phyloP scores from a whole-genome alignment of 2,113 vertebrate species.

The Mustelus asterias region DNA sequence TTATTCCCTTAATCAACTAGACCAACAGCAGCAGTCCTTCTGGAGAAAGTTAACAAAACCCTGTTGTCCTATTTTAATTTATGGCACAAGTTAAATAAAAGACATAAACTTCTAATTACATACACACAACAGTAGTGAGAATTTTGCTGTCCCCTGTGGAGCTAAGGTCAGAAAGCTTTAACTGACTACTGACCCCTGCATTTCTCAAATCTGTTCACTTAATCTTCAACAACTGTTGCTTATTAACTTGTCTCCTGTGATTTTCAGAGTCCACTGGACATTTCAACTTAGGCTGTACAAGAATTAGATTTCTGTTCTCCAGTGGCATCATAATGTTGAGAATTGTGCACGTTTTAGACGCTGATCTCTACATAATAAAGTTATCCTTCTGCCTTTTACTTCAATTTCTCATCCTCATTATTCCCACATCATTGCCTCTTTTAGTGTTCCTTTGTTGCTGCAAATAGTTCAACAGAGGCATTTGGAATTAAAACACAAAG shows the following conservation, averaged over 20 bases:
- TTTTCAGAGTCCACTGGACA: not conserved
- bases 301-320: not conserved
- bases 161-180: not conserved
- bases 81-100: conserved; percentile 4
- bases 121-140: conserved; percentile 1
- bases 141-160: conserved; percentile 10
- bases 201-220: conserved; percentile 21
- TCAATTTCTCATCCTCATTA: no score
- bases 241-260: conserved; percentile 17
- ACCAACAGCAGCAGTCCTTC: not conserved
- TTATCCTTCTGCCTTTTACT: not conserved
- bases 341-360: not conserved
- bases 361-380: not conserved
- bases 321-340: not conserved
- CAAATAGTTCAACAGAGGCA: not conserved
- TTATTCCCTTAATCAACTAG: not conserved
- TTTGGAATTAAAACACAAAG: not conserved
- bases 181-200: conserved; percentile 1
- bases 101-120: conserved; percentile 26
- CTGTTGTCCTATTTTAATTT: conserved; percentile 15
- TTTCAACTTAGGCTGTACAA: not conserved
- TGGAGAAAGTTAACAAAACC: conserved; percentile 9
- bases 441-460: not conserved
- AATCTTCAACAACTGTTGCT: conserved; percentile 24
- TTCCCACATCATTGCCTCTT: no score